A percentile compares a stretch with the other conserved stretches of the same genome.
phyloP scores from a whole-genome alignment of 1,140 invertebrate genomes.

The Campodea augens region DNA sequence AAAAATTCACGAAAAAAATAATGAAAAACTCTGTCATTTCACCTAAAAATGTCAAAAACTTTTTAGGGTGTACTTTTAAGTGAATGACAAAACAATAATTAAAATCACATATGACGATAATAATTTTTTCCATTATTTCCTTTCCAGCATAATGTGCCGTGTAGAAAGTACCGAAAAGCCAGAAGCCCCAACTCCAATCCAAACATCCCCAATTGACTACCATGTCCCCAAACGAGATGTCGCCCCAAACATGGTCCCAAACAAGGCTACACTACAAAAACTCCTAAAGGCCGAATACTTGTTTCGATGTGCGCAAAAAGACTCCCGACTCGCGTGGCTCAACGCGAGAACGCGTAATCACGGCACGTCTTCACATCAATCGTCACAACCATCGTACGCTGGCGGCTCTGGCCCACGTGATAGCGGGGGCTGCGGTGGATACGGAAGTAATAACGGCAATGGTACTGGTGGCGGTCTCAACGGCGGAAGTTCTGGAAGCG shows the following conservation, averaged over 20 bases:
- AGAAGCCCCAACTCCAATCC: too few relatives aligned
- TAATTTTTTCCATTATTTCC: too few relatives aligned
- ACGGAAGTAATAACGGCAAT: slow-evolving; percentile 32
- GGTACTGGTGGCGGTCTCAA: slow-evolving; percentile 47
- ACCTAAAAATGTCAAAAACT: too few relatives aligned
- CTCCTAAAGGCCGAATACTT: slow-evolving; percentile 24
- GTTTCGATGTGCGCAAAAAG: slow-evolving; percentile 29
- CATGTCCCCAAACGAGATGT: slow-evolving; percentile 53
- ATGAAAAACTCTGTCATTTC: too few relatives aligned
- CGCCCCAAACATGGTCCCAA: slow-evolving; percentile 10
- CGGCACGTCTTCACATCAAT: background rate
- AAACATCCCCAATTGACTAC: slow-evolving; percentile 73
- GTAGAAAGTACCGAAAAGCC: too few relatives aligned
- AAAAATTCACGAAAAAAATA: too few relatives aligned
- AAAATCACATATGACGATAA: too few relatives aligned
- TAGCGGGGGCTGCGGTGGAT: slow-evolving; percentile 44
- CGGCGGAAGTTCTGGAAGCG: slow-evolving; percentile 25
- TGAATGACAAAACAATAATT: too few relatives aligned
- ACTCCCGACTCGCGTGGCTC: slow-evolving; percentile 23
- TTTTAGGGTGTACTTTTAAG: too few relatives aligned
- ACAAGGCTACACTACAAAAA: slow-evolving; percentile 18
- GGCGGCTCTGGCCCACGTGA: slow-evolving; percentile 48
- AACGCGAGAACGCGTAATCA: background rate
- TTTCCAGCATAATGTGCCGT: too few relatives aligned
- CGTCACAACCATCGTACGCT: slow-evolving; percentile 16